phyloP scores from a whole-genome alignment of 2,797 vertebrate species.

The Chrysocyon brachyurus region DNA sequence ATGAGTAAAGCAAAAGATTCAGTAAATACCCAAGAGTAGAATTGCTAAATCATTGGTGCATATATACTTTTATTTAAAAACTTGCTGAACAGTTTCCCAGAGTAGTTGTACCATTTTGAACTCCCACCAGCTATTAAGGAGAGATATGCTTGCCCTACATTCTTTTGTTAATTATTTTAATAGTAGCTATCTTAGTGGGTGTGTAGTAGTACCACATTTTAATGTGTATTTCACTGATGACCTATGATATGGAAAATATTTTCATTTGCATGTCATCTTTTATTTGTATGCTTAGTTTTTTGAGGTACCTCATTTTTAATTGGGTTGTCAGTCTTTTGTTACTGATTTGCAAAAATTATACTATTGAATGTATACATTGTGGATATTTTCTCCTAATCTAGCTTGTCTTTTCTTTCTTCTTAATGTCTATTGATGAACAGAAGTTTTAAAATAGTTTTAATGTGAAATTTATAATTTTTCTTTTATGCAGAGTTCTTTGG shows the following conservation, averaged over 20 bases:
- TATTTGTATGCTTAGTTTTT: background rate
- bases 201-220: background rate
- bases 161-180: background rate
- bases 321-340: background rate
- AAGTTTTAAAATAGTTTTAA: background rate
- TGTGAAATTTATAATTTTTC: background rate
- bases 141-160: background rate
- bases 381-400: background rate
- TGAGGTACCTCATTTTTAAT: background rate
- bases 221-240: background rate
- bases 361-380: background rate
- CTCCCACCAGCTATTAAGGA: too few relatives aligned
- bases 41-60: background rate
- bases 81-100: background rate
- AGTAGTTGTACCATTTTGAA: background rate
- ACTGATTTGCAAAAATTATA: background rate
- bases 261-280: background rate
- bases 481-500: background rate
- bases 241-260: background rate
- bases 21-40: background rate
- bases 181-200: background rate
- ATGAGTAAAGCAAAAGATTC: background rate
- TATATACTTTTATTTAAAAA: background rate
- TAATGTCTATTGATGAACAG: background rate
- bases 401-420: background rate